Evolutionary conservation across 2,797 vertebrate species (phyloP).

Genomic region (Triplophysa bombifrons): DNA sequence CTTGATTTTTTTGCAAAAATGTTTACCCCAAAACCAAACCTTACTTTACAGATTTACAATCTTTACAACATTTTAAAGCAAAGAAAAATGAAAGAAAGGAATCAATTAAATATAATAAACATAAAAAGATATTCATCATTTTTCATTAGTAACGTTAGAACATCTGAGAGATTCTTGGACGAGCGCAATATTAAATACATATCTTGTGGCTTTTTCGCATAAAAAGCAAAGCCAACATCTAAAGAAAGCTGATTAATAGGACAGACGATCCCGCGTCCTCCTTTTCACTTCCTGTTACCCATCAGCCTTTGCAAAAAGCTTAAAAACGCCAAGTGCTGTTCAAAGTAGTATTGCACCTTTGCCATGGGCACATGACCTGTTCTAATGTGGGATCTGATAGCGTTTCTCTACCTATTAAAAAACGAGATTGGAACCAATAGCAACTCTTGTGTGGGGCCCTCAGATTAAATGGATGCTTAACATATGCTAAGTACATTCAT

Average conservation of each 20-base stretch:
- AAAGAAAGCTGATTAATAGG: constrained; percentile 69
- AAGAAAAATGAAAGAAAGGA: constrained; percentile 37
- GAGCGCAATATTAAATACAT: constrained; percentile 58
- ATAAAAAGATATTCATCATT: constrained; percentile 62
- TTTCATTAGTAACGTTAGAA: constrained; percentile 66
- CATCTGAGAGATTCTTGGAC: constrained; percentile 67
- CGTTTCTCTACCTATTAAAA: constrained; percentile 20
- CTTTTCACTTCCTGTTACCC: constrained; percentile 52
- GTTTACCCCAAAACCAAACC: constrained; percentile 77
- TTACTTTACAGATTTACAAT: constrained; percentile 81
- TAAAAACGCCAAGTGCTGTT: constrained; percentile 45
- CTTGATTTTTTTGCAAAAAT: constrained; percentile 71
- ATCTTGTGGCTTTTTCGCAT: constrained; percentile 66
- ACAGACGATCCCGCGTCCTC: constrained; percentile 62
- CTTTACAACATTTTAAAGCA: constrained; percentile 61
- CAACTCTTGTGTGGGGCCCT: constrained; percentile 43
- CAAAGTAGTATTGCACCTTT: constrained; percentile 64
- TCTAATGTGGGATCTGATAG: constrained; percentile 40
- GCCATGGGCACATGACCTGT: constrained; percentile 50
- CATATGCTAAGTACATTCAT: constrained; percentile 55
- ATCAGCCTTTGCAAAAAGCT: constrained; percentile 56
- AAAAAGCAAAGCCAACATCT: constrained; percentile 65
- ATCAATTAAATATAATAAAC: constrained; percentile 54
- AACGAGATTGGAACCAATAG: constrained; percentile 11
- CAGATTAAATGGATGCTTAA: constrained; percentile 40